Percentiles rank a stretch among this genome's conserved stretches.
These are phyloP conservation scores for Drosophila cyrtoloma DNA, from an alignment of 2,888 invertebrate species.

Conservation along the genomic window DNA sequence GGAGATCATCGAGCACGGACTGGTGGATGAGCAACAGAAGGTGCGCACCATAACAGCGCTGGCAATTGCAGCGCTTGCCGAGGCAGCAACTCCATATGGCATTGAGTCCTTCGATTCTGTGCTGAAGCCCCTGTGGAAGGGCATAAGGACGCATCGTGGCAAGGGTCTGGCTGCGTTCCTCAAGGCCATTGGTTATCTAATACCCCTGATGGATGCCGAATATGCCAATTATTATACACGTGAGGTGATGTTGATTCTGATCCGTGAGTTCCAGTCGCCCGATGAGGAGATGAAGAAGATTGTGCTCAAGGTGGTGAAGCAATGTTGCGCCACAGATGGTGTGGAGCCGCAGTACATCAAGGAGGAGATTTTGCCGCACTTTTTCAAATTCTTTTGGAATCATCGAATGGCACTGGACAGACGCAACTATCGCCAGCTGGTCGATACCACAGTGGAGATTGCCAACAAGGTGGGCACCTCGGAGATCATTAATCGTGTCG, in stretches of 20 bases:
- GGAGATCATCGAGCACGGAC: slow-evolving; percentile 99
- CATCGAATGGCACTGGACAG: slow-evolving; percentile 99
- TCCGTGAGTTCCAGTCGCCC: slow-evolving; percentile 99
- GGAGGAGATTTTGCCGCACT: slow-evolving; percentile 99
- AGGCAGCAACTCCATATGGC: slow-evolving; percentile 99
- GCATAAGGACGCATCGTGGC: slow-evolving; percentile 95
- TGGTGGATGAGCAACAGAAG: slow-evolving; percentile 99
- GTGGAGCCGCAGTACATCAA: slow-evolving; percentile 99
- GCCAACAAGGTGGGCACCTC: slow-evolving; percentile 99
- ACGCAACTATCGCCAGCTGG: slow-evolving; percentile 98
- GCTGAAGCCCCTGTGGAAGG: slow-evolving; percentile 99
- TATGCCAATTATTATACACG: slow-evolving; percentile 99
- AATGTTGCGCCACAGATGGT: slow-evolving; percentile 99
- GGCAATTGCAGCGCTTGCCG: slow-evolving; percentile 98
- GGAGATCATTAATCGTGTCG: slow-evolving; percentile 99
- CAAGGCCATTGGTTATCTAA: slow-evolving; percentile 99
- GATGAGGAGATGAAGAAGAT: slow-evolving; percentile 99
- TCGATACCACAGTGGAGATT: slow-evolving; percentile 99
- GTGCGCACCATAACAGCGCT: slow-evolving; percentile 98
- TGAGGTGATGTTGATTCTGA: slow-evolving; percentile 96
- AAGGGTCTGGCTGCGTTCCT: slow-evolving; percentile 99
- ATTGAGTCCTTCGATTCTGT: slow-evolving; percentile 99
- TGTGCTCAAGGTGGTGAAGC: slow-evolving; percentile 99
- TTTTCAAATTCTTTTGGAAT: slow-evolving; percentile 99
- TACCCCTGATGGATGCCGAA: slow-evolving; percentile 99